Evolutionary conservation across 1,140 invertebrate genomes (phyloP).

Genomic region (Drosophila ogumai): DNA sequence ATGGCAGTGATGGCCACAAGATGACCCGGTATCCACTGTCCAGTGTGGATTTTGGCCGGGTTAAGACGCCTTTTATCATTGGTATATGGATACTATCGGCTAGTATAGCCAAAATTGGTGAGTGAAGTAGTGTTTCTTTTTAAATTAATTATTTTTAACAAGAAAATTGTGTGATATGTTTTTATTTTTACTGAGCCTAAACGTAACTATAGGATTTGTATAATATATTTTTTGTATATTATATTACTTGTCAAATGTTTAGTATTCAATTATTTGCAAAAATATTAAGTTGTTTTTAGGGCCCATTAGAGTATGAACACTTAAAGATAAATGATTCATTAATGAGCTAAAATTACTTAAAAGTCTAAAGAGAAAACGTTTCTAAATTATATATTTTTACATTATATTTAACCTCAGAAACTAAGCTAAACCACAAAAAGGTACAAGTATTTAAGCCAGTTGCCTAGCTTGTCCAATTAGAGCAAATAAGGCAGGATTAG

Average conservation of each 20-base stretch:
- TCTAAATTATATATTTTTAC: neutral
- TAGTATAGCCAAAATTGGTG: constrained; percentile 97
- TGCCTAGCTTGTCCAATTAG: constrained; percentile 2
- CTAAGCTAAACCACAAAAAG: neutral
- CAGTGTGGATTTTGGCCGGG: constrained; percentile 93
- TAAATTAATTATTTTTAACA: neutral
- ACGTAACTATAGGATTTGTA: no score
- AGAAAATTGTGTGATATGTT: neutral
- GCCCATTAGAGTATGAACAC: neutral
- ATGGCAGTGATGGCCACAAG: constrained; percentile 39
- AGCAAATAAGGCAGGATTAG: neutral
- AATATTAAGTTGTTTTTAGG: neutral
- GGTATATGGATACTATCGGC: constrained; percentile 97
- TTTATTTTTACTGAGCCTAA: neutral
- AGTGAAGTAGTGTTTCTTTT: constrained; percentile 80
- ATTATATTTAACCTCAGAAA: neutral
- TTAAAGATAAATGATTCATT: neutral
- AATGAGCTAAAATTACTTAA: neutral
- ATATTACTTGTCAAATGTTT: neutral
- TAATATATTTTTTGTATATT: neutral
- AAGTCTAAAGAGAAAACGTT: no score
- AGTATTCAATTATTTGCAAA: neutral
- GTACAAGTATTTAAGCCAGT: neutral
- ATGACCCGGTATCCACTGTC: constrained; percentile 89
- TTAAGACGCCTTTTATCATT: constrained; percentile 96